Evolutionary conservation across 30 jellyfish, hydroid and myxozoan species (phyloP).

Genomic region (Hydractinia symbiolongicarpus): DNA sequence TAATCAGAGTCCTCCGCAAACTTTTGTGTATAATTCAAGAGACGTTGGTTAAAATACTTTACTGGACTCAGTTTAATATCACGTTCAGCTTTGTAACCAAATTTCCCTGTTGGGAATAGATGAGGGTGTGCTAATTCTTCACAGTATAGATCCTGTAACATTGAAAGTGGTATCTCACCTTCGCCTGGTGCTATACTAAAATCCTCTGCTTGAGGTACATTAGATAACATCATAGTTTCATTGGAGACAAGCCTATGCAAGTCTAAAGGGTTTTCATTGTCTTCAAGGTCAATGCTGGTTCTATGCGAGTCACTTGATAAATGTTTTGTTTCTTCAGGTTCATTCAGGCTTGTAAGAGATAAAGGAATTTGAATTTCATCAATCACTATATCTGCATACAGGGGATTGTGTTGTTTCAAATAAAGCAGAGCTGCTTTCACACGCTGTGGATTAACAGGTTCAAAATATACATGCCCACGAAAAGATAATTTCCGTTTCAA

Average conservation of each 20-base stretch:
- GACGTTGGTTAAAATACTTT: slow-evolving; percentile 30
- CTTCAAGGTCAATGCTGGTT: not conserved
- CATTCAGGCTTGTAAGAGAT: too few species aligned
- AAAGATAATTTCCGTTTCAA: not conserved
- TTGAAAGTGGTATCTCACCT: slow-evolving; percentile 6
- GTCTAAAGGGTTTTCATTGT: not conserved
- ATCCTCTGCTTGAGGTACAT: not conserved
- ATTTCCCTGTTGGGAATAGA: slow-evolving; percentile 36
- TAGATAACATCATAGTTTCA: not conserved
- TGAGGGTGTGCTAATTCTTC: slow-evolving; percentile 34
- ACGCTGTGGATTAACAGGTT: slow-evolving; percentile 23
- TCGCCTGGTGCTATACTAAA: slow-evolving; percentile 38
- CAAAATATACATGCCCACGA: slow-evolving; percentile 14
- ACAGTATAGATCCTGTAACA: slow-evolving; percentile 21
- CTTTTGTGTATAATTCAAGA: slow-evolving; percentile 29
- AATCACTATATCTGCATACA: slow-evolving; percentile 6
- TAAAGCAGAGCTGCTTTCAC: not conserved
- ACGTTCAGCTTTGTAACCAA: slow-evolving; percentile 18
- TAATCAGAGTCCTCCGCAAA: slow-evolving; percentile 30
- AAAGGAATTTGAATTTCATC: not conserved
- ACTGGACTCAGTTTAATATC: slow-evolving; percentile 16
- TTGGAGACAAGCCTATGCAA: not conserved
- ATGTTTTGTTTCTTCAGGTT: too few species aligned
- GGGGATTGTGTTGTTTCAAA: slow-evolving; percentile 16
- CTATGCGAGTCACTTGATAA: too few species aligned